Base-by-base conservation (phyloP, 2,888 invertebrate genomes). In the Heliconius aoede region DNA sequence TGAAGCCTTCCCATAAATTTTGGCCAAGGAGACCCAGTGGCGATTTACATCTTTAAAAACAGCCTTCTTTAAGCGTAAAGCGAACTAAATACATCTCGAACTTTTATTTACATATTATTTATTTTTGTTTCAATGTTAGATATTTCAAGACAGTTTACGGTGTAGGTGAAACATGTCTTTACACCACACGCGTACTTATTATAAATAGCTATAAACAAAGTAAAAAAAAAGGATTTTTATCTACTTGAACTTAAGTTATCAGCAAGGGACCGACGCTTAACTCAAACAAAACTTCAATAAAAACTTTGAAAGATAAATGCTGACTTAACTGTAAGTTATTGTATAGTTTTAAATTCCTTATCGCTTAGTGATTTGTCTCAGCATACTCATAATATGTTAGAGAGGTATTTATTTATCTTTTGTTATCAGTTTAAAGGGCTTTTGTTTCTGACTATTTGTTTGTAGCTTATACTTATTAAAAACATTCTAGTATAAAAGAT, bases 301-400 rank as follows among this genome's bases (percentile, higher is more conserved):
- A 15, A 72, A 74, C 71, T 46, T 71, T 65, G 26, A 26, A 76
- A 72, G 77, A 77, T 65, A 74, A 77, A 46, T 64, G 32, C 64
- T 64, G n/a, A n/a, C 69, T 55, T 67, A 46, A 68, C 64, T 55
- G 61, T 64, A 60, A 46, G 24, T 58, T 71, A 71, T 74, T 24
- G 58, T 24, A 58, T 30, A 58, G 65, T 30, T 64, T 32, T 60
- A 60, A 72, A 60, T 36, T 60, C n/a, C 74, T 77, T 74, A 77
- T 77, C 72, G 65, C 2, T 71, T 30, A 72, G 30, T 36, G 65
- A 55, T 69, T 62, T 28, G 61, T 74, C 74, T 64, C 40, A 72
- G 32, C 46, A 51, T 73, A 8, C 11, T 61, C 40, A 24, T 69
- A 55, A 7, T 72, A 61, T 60, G 36, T 72, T 40, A 72, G 36